Percentiles rank a stretch among this genome's conserved stretches.
phyloP scores from a whole-genome alignment of 92 coral and sea anemone genomes.

The Zoanthus sociatus region DNA sequence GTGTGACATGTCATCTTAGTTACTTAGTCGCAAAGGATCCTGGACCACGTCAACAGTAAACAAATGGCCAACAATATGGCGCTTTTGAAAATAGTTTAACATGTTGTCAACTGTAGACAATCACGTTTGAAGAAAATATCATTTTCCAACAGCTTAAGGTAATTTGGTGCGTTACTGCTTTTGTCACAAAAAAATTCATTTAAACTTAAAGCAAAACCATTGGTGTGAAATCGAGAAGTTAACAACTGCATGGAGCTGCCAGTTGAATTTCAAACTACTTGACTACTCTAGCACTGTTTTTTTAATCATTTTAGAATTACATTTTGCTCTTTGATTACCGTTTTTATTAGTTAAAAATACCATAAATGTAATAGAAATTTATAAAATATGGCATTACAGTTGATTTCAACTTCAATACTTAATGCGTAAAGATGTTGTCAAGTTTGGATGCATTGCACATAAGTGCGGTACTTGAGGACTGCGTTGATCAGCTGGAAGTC shows the following conservation, averaged over 20 bases:
- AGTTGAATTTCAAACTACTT: neutral
- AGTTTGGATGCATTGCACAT: slow-evolving; percentile 91
- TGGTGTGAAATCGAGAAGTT: no score
- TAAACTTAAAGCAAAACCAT: no score
- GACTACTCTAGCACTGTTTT: no score
- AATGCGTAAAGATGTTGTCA: slow-evolving; percentile 71
- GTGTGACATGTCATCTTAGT: neutral
- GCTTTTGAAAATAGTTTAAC: neutral
- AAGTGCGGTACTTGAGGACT: slow-evolving; percentile 93
- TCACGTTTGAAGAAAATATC: neutral
- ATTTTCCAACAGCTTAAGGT: neutral
- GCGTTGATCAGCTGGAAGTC: slow-evolving; percentile 94
- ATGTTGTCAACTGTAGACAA: neutral
- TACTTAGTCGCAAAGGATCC: slow-evolving; percentile 50
- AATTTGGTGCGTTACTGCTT: neutral
- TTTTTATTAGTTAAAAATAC: neutral
- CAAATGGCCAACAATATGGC: slow-evolving; percentile 67
- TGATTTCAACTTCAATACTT: neutral
- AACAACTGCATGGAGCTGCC: neutral
- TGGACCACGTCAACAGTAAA: slow-evolving; percentile 68
- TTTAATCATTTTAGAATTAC: no score
- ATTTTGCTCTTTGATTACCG: no score
- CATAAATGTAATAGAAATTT: neutral
- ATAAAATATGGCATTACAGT: neutral
- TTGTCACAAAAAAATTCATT: no score